Percentiles rank a stretch among this genome's conserved stretches.
phyloP scores from a whole-genome alignment of 2,113 vertebrate genomes.

The Phyllostomus hastatus region DNA sequence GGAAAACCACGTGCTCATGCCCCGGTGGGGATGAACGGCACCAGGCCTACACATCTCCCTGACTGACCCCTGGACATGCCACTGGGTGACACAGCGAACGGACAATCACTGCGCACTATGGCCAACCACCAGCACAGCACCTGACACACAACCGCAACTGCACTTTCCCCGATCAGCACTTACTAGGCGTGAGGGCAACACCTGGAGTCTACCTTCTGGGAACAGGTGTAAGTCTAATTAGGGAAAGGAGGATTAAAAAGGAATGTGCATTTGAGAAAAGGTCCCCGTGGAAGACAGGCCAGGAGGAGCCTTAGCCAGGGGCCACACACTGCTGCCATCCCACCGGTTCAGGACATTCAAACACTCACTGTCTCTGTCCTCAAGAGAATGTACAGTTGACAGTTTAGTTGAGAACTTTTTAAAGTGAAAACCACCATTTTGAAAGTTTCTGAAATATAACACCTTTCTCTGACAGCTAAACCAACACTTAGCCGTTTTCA shows the following conservation, averaged over 20 bases:
- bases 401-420: background rate
- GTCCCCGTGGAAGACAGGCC: background rate
- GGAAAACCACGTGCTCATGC: background rate
- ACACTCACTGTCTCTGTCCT: background rate
- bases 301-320: background rate
- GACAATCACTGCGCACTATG: background rate
- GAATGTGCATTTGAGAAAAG: background rate
- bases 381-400: background rate
- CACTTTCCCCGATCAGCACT: background rate
- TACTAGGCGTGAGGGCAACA: background rate
- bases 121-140: background rate
- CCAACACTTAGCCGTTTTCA: background rate
- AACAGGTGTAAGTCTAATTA: background rate
- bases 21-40: background rate
- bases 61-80: background rate
- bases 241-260: background rate
- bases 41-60: background rate
- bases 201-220: background rate
- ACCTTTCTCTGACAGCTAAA: background rate
- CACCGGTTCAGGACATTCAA: background rate
- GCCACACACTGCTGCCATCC: background rate
- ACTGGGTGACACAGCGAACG: background rate
- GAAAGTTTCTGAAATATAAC: background rate
- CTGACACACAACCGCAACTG: background rate
- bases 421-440: background rate